Evolutionary conservation across 1,140 invertebrate species (phyloP).

Genomic region (Latrodectus geometricus): DNA sequence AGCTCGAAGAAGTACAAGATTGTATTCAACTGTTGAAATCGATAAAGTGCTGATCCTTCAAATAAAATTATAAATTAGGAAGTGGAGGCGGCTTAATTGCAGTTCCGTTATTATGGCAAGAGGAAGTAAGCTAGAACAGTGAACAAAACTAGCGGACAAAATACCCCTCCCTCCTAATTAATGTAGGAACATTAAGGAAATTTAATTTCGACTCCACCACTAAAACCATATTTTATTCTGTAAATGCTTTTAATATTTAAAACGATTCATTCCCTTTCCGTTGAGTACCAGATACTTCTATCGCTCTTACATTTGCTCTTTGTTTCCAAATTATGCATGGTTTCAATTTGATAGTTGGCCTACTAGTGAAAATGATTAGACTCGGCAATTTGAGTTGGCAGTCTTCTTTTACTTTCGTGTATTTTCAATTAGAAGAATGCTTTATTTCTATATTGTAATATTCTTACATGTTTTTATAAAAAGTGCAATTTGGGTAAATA

Average conservation of each 20-base stretch:
- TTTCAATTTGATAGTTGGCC: not conserved
- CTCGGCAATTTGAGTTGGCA: not conserved
- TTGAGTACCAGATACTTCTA: not conserved
- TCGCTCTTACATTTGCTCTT: not conserved
- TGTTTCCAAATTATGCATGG: not conserved
- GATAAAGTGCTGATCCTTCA: conserved; percentile 4
- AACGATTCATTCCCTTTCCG: conserved; percentile 27
- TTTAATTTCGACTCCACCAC: conserved; percentile 39
- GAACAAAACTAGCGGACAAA: conserved; percentile 53
- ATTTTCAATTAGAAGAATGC: too few species aligned
- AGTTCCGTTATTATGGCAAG: conserved; percentile 18
- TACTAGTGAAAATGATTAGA: not conserved
- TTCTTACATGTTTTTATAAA: too few species aligned
- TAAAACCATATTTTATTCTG: conserved; percentile 54
- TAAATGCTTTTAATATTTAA: conserved; percentile 59
- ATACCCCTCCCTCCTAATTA: conserved; percentile 39
- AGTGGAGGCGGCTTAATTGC: conserved; percentile 16
- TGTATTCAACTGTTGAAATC: not conserved
- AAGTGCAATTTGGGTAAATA: too few species aligned
- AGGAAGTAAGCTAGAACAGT: conserved; percentile 22
- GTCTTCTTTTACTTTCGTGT: too few species aligned
- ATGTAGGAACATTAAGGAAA: conserved; percentile 57
- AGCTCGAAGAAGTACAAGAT: too few species aligned
- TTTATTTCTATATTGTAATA: too few species aligned
- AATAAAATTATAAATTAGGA: conserved; percentile 37